Evolutionary conservation across 2,113 vertebrate genomes (phyloP), one percentile per base, ranked within the genome.

Genomic region (Oplegnathus fasciatus): DNA sequence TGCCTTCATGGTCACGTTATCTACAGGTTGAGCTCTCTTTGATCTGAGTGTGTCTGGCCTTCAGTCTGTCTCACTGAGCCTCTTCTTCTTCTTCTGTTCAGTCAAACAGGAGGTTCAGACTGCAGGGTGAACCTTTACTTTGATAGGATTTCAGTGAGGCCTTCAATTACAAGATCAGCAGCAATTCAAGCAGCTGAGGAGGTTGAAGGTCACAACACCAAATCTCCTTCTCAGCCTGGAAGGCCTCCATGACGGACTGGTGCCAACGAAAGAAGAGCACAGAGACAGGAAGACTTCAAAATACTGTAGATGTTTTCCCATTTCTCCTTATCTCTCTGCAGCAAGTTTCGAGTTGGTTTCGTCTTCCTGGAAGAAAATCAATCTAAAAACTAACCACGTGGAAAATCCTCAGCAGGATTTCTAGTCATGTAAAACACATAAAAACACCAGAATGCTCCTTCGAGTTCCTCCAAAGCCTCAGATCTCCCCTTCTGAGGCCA

Each of bases 1-100:
- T 28, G 69, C 75, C 28, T 57, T 69, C 57, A 9, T 58, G 64
- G 57, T 79, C 52, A 26, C 22, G 10, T 9, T 80, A 77, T 77
- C 80, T 72, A 58, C 44, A 11, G 22, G 10, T 44, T 48, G 44
- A 9, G 52, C 52, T 82, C 48, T 1, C 62, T 78, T 65, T 67
- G 42, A 82, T 78, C 67, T n/a, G 32, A 50, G 57, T 2, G 58
- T 22, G 46, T 55, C 46, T 14, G 48, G 10, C 7, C 11, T 18
- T 22, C 6, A 46, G 44, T 26, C 54, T 4, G 34, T 46, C 50
- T 34, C 44, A 1, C 18, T 20, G 55, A 32, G 20, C 55, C 2
- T 18, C 68, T 46, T 57, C 50, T 40, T 57, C 70, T 24, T 37
- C 50, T 42, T 30, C 54, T 24, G 52, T n/a, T 30, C 18, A 22